Evolutionary conservation across 2,797 vertebrate species (phyloP).

Genomic region (Enteromius unitaeniatus): DNA sequence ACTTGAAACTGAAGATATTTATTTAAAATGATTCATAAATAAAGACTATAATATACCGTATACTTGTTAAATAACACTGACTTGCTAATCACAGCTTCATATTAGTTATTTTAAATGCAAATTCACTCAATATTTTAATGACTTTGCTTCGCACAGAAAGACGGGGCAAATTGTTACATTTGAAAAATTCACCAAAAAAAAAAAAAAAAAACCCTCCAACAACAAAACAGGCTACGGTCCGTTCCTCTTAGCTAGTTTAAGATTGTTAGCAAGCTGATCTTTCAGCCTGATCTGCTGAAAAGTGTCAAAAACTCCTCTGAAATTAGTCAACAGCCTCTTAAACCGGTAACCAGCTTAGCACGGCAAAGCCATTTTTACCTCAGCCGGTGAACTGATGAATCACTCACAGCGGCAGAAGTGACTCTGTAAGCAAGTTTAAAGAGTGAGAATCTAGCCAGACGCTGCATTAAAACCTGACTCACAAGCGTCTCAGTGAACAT

Average conservation of each 20-base stretch:
- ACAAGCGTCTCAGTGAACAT: conserved; percentile 9
- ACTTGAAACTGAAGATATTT: not conserved
- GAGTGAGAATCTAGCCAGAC: conserved; percentile 19
- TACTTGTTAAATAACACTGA: not conserved
- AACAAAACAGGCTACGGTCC: not conserved
- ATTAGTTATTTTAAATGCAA: not conserved
- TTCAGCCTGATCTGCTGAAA: not conserved
- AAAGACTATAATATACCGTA: not conserved
- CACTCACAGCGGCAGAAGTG: conserved; percentile 17
- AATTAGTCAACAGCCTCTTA: not conserved
- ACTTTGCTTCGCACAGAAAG: not conserved
- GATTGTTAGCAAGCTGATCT: not conserved
- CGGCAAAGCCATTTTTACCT: not conserved
- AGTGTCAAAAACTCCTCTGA: not conserved
- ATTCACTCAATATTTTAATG: not conserved
- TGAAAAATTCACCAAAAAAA: not conserved
- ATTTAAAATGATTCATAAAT: not conserved
- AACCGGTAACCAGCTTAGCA: conserved; percentile 1
- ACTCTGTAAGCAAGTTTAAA: conserved; percentile 2
- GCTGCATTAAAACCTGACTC: conserved; percentile 24
- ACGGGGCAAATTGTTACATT: not conserved
- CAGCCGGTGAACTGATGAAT: not conserved
- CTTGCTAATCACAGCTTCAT: not conserved
- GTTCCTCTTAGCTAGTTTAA: not conserved
- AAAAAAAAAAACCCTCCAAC: too few species aligned